A percentile compares a stretch with the other conserved stretches of the same genome.
phyloP scores from a whole-genome alignment of 2,797 vertebrate genomes.

The Siniperca scherzeri region DNA sequence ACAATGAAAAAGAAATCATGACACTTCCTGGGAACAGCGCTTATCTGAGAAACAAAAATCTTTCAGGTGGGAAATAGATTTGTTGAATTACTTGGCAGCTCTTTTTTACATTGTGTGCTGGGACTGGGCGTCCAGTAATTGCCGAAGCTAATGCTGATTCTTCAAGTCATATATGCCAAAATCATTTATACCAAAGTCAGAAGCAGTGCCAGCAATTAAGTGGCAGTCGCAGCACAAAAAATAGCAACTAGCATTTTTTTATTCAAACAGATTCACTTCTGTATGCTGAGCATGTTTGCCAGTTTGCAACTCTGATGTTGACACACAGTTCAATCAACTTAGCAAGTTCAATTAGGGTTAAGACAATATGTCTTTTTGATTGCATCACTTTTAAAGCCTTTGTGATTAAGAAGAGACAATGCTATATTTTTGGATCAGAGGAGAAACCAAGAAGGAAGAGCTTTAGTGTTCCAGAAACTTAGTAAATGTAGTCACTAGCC shows the following conservation, averaged over 20 bases:
- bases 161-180: slow-evolving; percentile 18
- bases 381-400: not conserved
- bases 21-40: slow-evolving; percentile 10
- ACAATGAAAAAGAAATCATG: slow-evolving; percentile 33
- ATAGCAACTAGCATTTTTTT: not conserved
- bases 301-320: not conserved
- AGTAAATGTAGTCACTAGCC: not conserved
- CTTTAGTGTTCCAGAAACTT: slow-evolving; percentile 1
- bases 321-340: not conserved
- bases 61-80: slow-evolving; percentile 37
- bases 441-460: not conserved
- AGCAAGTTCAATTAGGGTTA: not conserved
- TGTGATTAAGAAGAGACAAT: not conserved
- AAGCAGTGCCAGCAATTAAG: not conserved
- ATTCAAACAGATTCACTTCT: slow-evolving; percentile 4
- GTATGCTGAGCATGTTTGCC: not conserved
- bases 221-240: not conserved
- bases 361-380: slow-evolving; percentile 9
- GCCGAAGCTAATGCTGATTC: slow-evolving; percentile 8
- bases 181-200: not conserved
- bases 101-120: slow-evolving; percentile 7
- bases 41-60: slow-evolving; percentile 31
- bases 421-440: not conserved
- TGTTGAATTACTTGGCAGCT: slow-evolving; percentile 34
- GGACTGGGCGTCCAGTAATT: not conserved